Evolutionary conservation across 2,113 vertebrate species (phyloP).

Genomic region (Psophia crepitans): DNA sequence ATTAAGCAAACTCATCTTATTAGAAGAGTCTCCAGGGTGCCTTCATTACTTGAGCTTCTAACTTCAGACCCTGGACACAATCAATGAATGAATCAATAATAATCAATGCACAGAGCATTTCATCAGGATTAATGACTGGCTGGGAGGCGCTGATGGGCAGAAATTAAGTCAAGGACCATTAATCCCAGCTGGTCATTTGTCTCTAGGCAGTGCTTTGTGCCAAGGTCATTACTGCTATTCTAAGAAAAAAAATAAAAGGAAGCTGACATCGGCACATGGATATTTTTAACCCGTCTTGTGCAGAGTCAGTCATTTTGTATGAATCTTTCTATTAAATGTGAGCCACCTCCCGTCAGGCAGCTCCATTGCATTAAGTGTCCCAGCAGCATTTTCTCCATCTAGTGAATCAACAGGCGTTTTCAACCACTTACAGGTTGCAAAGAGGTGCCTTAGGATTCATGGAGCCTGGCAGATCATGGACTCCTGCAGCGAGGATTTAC

Average conservation of each 20-base stretch:
- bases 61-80: conserved; percentile 34
- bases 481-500: background rate
- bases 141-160: conserved; percentile 52
- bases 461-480: background rate
- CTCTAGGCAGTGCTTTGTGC: conserved; percentile 30
- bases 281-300: conserved; percentile 3
- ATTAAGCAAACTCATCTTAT: conserved; percentile 58
- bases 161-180: conserved; percentile 60
- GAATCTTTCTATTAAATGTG: background rate
- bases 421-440: background rate
- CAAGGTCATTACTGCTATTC: conserved; percentile 47
- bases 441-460: background rate
- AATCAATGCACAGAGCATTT: conserved; percentile 54
- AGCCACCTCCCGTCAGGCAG: background rate
- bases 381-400: background rate
- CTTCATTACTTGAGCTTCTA: background rate
- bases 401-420: background rate
- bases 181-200: conserved; percentile 65
- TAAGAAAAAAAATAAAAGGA: background rate
- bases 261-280: background rate
- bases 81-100: conserved; percentile 65
- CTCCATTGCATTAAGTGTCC: background rate
- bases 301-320: background rate
- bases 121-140: conserved; percentile 38
- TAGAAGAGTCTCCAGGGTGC: conserved; percentile 49